Evolutionary conservation across 2,113 vertebrate genomes (phyloP), one percentile per base, ranked within the genome.

Genomic region (Microcebus murinus): DNA sequence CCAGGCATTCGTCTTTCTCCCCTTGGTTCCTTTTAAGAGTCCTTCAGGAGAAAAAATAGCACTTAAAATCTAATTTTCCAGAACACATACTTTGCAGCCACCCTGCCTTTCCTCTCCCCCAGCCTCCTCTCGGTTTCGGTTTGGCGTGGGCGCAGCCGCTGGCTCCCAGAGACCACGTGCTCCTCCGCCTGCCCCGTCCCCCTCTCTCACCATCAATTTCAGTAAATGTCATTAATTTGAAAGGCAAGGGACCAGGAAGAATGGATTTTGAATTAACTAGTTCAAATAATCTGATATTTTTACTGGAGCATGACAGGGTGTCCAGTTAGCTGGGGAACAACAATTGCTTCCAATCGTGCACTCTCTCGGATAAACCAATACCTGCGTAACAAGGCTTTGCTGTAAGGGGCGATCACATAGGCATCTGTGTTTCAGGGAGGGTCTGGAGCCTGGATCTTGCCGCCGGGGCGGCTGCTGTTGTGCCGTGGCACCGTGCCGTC

Each of bases 211-310:
- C 1, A 1, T 80, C 95, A 80, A 39, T 96, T 93, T 83, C 11
- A 48, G 52, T 9, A 80, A 94, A 91, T 84, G 59, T 42, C 93
- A 91, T 96, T 96, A 89, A 95, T 94, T 87, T 90, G 93, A 95
- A 97, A 94, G 91, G 88, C 93, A 92, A 90, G 92, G 82, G 94
- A 90, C 85, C 82, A 83, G 82, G 94, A 97, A 96, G 95, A 94
- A 97, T 95, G 85, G 94, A 97, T 97, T 94, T 97, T 96, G 97
- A 95, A 96, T 97, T 96, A 97, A 95, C 94, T 84, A 90, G 97
- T 97, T 95, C 94, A 91, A 79, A 93, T 94, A 88, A 97, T 91
- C 95, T 96, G 95, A 96, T 96, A 88, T 89, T 95, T 92, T 86
- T 81, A 84, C 82, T 95, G 91, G 93, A 81, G 88, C 79, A 11